phyloP scores from a whole-genome alignment of 2,113 vertebrate species.

The Chionomys nivalis region DNA sequence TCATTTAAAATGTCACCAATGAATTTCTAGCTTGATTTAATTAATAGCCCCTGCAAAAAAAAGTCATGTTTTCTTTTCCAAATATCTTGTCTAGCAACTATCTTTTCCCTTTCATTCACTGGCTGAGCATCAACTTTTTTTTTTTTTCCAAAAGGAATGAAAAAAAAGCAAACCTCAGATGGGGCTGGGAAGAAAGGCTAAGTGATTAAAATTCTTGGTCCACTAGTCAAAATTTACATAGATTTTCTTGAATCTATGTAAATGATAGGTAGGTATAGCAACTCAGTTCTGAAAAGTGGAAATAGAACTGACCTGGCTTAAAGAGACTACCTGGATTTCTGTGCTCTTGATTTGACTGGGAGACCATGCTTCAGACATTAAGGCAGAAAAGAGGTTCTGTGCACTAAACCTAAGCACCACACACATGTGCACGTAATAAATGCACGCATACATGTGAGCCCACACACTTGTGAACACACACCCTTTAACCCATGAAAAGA shows the following conservation, averaged over 20 bases:
- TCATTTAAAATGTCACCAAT: conserved; percentile 13
- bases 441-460: background rate
- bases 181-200: background rate
- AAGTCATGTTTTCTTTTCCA: background rate
- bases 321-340: background rate
- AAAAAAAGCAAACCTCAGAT: background rate
- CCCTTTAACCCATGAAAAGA: no score
- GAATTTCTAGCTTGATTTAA: conserved; percentile 29
- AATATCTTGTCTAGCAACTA: background rate
- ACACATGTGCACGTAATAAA: background rate
- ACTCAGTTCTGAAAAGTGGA: background rate
- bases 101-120: background rate
- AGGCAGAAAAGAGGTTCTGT: no score
- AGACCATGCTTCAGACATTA: background rate
- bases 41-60: conserved; percentile 25
- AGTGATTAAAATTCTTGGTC: no score
- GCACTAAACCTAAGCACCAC: no score
- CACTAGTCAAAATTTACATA: no score
- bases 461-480: background rate
- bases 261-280: background rate
- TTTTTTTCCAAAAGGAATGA: background rate
- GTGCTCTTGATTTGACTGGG: background rate
- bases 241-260: background rate
- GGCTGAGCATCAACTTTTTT: background rate
- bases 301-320: no score